phyloP scores from a whole-genome alignment of 1,140 invertebrate species.

The Liolophura sinensis region DNA sequence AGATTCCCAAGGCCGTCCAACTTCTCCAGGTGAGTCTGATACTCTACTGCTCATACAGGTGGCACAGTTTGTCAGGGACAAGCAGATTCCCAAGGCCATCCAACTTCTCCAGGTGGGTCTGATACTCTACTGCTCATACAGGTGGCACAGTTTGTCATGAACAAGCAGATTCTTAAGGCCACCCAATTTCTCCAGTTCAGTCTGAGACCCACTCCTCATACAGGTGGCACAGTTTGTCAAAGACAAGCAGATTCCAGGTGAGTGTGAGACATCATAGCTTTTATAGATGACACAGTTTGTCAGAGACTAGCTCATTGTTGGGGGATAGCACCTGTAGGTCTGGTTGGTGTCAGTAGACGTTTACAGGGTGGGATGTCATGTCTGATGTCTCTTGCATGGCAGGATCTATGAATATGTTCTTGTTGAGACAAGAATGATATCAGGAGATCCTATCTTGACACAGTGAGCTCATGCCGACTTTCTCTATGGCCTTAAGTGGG shows the following conservation, averaged over 20 bases:
- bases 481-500: too few relatives aligned
- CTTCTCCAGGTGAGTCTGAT: constrained; percentile 62
- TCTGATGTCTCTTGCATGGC: too few relatives aligned
- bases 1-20: constrained; percentile 73
- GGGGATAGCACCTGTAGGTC: too few relatives aligned
- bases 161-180: constrained; percentile 75
- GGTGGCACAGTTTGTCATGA: constrained; percentile 27
- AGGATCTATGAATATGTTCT: too few relatives aligned
- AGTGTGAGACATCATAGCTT: constrained; percentile 31
- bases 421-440: too few relatives aligned
- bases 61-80: constrained; percentile 59
- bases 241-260: constrained; percentile 67
- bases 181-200: constrained; percentile 67
- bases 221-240: constrained; percentile 51
- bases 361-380: too few relatives aligned
- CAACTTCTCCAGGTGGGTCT: constrained; percentile 64
- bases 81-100: constrained; percentile 74
- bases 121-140: too few relatives aligned
- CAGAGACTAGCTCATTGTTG: constrained; percentile 67
- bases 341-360: too few relatives aligned
- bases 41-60: constrained; percentile 49
- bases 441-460: too few relatives aligned
- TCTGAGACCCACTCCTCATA: constrained; percentile 39
- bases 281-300: constrained; percentile 53
- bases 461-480: too few relatives aligned